Conservation (phyloP, 2,113 vertebrate species). For the Heliornis fulica region DNA sequence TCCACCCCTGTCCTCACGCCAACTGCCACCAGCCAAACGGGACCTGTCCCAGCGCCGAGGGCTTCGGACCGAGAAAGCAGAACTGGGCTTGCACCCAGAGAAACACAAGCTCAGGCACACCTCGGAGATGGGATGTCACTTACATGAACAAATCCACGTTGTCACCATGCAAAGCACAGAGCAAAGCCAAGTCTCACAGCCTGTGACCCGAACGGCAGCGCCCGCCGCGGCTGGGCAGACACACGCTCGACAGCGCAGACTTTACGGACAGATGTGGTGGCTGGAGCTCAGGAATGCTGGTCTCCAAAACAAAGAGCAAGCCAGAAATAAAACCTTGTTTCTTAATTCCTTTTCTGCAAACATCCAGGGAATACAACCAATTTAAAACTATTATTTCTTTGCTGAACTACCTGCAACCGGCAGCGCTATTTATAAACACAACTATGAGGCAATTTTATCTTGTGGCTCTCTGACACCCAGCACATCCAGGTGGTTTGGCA, state of each 20-base stretch:
- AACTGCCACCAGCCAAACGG: not conserved
- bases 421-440: not conserved
- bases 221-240: not conserved
- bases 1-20: not conserved
- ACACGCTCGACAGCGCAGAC: not conserved
- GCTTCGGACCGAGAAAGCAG: not conserved
- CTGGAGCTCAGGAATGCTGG: not conserved
- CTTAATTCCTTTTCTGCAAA: not conserved
- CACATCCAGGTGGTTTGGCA: not conserved
- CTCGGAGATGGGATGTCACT: not conserved
- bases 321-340: not conserved
- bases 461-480: not conserved
- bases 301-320: not conserved
- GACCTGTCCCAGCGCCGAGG: accelerated
- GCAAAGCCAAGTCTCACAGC: not conserved
- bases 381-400: not conserved
- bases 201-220: not conserved
- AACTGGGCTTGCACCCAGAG: not conserved
- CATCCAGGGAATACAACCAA: not conserved
- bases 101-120: not conserved
- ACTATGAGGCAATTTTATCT: not conserved
- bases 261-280: not conserved
- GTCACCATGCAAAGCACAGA: not conserved
- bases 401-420: not conserved
- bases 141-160: not conserved